A percentile compares a stretch with the other conserved stretches of the same genome.
Conservation (phyloP, 37 sponge, comb jelly and placozoan species). For the Petrosia ficiformis region DNA sequence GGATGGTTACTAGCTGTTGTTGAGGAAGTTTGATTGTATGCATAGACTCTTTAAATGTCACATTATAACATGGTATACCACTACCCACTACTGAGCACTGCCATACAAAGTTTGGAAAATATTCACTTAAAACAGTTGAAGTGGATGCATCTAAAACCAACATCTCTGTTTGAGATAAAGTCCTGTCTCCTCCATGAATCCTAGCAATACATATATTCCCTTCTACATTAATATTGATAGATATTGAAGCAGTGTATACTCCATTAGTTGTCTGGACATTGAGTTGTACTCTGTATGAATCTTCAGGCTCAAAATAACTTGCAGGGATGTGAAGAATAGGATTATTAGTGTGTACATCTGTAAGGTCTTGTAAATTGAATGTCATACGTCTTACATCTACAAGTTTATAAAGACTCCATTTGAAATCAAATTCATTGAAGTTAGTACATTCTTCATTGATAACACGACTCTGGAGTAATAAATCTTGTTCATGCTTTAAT, state of each 20-base stretch:
- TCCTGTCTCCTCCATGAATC: constrained; percentile 47
- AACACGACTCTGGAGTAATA: constrained; percentile 7
- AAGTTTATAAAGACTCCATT: constrained; percentile 27
- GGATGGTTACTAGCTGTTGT: neutral
- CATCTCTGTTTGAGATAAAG: constrained; percentile 6
- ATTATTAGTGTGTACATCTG: neutral
- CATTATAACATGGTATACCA: constrained; percentile 57
- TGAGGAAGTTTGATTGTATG: constrained; percentile 30
- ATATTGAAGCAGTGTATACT: neutral
- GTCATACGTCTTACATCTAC: constrained; percentile 17
- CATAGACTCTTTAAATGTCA: neutral
- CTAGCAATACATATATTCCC: neutral
- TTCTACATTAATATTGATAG: constrained; percentile 22
- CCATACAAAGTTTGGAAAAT: constrained; percentile 27
- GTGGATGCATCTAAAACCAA: constrained; percentile 53
- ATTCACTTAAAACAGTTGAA: neutral
- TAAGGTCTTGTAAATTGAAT: neutral
- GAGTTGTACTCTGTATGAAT: constrained; percentile 17
- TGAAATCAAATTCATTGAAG: neutral
- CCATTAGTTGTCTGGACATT: neutral
- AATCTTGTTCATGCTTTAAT: neutral
- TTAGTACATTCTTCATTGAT: constrained; percentile 11
- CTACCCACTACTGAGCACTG: constrained; percentile 16
- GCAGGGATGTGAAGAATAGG: constrained; percentile 36
- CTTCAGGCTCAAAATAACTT: neutral